phyloP scores from a whole-genome alignment of 2,113 vertebrate species.

The Catharus bicknelli region DNA sequence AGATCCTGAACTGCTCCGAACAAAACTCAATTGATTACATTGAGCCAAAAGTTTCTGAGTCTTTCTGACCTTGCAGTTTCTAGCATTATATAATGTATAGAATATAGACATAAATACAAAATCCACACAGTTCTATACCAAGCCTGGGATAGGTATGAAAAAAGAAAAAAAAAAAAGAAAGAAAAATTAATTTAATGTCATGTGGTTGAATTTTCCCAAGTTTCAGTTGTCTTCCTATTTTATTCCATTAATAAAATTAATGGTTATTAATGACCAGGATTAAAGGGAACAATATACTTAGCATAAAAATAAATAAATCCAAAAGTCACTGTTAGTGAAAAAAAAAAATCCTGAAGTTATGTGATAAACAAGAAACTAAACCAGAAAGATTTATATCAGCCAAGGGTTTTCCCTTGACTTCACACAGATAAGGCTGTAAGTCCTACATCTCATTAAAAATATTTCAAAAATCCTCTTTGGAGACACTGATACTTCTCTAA shows the following conservation, averaged over 20 bases:
- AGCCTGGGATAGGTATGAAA: neutral
- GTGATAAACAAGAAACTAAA: neutral
- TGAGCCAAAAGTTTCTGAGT: neutral
- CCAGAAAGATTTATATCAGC: neutral
- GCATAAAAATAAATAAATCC: neutral
- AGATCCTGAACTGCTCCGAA: neutral
- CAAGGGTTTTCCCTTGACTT: neutral
- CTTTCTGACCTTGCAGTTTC: neutral
- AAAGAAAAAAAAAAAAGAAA: fast-evolving
- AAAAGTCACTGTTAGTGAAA: neutral
- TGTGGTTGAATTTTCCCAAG: neutral
- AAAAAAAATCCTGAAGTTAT: neutral
- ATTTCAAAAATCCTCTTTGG: neutral
- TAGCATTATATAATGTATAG: too few species aligned
- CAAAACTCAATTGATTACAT: neutral
- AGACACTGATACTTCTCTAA: neutral
- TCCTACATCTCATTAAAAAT: neutral
- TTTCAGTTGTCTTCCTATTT: neutral
- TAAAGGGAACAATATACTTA: neutral
- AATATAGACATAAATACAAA: neutral
- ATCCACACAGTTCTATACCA: neutral
- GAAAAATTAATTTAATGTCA: fast-evolving
- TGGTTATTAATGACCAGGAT: neutral
- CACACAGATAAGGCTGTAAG: neutral
- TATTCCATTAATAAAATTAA: neutral